These are phyloP conservation scores for Rynchops niger DNA, from an alignment of 2,113 vertebrate species.

Conservation along the genomic window DNA sequence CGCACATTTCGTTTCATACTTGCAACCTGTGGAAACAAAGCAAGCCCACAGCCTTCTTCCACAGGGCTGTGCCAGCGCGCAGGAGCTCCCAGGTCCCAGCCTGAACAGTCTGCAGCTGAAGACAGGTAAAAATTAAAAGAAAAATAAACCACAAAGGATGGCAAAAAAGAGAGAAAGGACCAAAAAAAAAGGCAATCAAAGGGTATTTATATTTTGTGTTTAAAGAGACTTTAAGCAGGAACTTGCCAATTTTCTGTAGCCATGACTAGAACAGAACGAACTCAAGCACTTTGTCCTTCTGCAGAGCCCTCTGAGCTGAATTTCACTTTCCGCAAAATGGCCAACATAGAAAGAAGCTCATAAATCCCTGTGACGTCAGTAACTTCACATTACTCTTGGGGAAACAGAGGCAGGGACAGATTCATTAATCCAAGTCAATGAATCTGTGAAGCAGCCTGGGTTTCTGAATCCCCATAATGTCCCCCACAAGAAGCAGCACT, in stretches of 20 bases:
- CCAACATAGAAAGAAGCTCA: slow-evolving; percentile 24
- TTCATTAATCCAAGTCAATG: slow-evolving; percentile 34
- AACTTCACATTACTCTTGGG: slow-evolving; percentile 37
- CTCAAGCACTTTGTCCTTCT: not conserved
- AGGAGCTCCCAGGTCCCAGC: not conserved
- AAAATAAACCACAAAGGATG: not conserved
- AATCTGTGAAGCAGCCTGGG: not conserved
- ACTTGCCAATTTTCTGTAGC: not conserved
- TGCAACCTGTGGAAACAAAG: not conserved
- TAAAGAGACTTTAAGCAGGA: not conserved
- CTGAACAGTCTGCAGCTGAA: not conserved
- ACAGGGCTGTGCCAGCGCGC: not conserved
- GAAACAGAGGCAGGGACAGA: slow-evolving; percentile 51
- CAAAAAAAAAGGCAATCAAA: not conserved
- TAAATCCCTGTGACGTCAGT: slow-evolving; percentile 18
- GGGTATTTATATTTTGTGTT: not conserved
- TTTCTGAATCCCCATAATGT: not conserved
- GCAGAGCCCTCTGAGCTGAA: not conserved
- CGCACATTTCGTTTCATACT: not conserved
- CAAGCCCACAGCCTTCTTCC: not conserved
- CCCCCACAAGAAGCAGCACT: not conserved
- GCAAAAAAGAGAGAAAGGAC: not conserved
- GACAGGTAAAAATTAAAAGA: not conserved
- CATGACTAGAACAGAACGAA: slow-evolving; percentile 9
- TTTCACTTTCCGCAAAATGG: not conserved